Evolutionary conservation across 2,888 invertebrate genomes (phyloP).

Genomic region (Xiphydria camelus): DNA sequence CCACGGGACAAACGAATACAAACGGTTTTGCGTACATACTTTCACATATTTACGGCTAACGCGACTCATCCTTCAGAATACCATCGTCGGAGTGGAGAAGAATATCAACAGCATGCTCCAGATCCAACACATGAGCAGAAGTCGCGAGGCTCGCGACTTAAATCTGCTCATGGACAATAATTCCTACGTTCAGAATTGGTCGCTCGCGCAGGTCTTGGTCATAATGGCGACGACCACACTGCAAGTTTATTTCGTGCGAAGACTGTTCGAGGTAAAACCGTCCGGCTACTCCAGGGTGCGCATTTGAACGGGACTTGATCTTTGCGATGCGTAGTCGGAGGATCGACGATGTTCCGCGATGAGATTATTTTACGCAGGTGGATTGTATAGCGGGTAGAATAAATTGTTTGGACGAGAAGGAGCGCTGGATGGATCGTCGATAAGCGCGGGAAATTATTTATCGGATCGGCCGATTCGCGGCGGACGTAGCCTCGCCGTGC

Average conservation of each 20-base stretch:
- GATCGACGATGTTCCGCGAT: too few relatives aligned
- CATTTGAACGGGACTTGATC: too few relatives aligned
- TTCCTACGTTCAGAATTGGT: conserved; percentile 86
- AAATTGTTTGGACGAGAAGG: too few relatives aligned
- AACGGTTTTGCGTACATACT: too few relatives aligned
- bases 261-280: conserved; percentile 79
- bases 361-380: too few relatives aligned
- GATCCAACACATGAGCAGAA: conserved; percentile 79
- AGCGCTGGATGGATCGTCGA: too few relatives aligned
- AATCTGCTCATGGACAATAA: conserved; percentile 82
- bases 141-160: conserved; percentile 80
- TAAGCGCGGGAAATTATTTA: too few relatives aligned
- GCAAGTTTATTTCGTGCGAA: conserved; percentile 87
- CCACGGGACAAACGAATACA: too few relatives aligned
- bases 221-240: conserved; percentile 77
- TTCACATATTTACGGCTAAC: conserved; percentile 12
- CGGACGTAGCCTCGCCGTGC: too few relatives aligned
- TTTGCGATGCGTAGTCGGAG: too few relatives aligned
- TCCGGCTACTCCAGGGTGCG: conserved; percentile 58
- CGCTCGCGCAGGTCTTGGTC: conserved; percentile 81
- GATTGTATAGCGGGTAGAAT: too few relatives aligned
- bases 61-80: conserved; percentile 64
- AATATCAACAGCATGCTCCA: conserved; percentile 86
- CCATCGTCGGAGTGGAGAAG: conserved; percentile 77
- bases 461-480: too few relatives aligned